Percentiles rank a stretch among this genome's conserved stretches.
Evolutionary conservation across 1,140 invertebrate species (phyloP).

Genomic region (Helicorthomorpha holstii): DNA sequence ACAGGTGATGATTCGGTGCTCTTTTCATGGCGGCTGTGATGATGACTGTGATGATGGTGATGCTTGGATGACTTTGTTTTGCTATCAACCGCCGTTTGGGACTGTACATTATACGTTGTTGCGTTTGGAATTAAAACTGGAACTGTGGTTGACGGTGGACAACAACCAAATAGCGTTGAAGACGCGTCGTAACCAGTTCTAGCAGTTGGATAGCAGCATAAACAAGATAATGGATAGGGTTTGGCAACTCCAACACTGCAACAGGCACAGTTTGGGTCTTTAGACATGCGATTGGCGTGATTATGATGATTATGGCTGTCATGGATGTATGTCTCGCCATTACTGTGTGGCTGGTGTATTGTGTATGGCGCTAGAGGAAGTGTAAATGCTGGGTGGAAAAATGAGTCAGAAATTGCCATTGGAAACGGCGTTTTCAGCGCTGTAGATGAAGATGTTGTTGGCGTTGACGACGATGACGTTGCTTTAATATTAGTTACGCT

Average conservation of each 20-base stretch:
- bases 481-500: background rate
- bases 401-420: too few species aligned
- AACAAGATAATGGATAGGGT: background rate
- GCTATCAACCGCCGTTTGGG: background rate
- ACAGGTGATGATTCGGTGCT: background rate
- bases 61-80: background rate
- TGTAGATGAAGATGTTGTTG: background rate
- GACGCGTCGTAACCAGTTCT: background rate
- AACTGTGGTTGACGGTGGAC: too few species aligned
- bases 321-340: too few species aligned
- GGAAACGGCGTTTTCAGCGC: background rate
- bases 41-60: background rate
- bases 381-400: too few species aligned
- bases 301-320: background rate
- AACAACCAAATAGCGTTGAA: background rate
- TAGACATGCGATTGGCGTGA: background rate
- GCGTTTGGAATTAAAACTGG: background rate
- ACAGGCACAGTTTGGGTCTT: background rate
- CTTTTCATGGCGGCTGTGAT: background rate
- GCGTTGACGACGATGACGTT: background rate
- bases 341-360: too few species aligned
- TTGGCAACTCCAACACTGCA: background rate
- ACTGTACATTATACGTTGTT: background rate
- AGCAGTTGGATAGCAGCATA: background rate
- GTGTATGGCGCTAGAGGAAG: too few species aligned